Percentiles rank a stretch among this genome's conserved stretches.
Conservation (phyloP, 2,888 invertebrate genomes). For the Morpho achilles region DNA sequence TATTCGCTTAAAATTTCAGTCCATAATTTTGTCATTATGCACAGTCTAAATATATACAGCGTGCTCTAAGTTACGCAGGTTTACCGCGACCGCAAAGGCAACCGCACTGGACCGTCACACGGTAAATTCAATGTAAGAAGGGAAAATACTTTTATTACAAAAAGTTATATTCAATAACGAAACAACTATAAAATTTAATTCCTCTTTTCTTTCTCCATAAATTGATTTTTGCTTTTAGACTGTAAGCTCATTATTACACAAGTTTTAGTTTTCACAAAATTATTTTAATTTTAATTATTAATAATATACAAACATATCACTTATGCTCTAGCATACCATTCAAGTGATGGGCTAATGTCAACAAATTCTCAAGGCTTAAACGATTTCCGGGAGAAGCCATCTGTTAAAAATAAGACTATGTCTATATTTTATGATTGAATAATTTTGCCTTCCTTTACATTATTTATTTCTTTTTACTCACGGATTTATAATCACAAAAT, state of each 20-base stretch:
- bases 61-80: constrained; percentile 33
- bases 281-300: too few relatives aligned
- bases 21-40: neutral
- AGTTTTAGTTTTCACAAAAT: too few relatives aligned
- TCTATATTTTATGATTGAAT: too few relatives aligned
- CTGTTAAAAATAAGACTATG: too few relatives aligned
- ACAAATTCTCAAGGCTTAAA: constrained; percentile 15
- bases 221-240: too few relatives aligned
- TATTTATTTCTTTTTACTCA: too few relatives aligned
- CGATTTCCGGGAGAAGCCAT: constrained; percentile 18
- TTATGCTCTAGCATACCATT: neutral
- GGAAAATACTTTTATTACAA: constrained; percentile 6
- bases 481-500: too few relatives aligned
- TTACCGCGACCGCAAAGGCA: constrained; percentile 31
- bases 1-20: neutral
- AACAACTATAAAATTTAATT: too few relatives aligned
- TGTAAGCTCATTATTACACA: too few relatives aligned
- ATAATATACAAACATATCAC: neutral
- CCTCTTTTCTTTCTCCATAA: too few relatives aligned
- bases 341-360: constrained; percentile 13
- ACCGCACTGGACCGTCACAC: constrained; percentile 34
- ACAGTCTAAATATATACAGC: constrained; percentile 31
- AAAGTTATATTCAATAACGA: neutral
- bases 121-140: constrained; percentile 21
- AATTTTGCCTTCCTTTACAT: too few relatives aligned